phyloP scores from a whole-genome alignment of 2,888 invertebrate species.

The Nomada flava region DNA sequence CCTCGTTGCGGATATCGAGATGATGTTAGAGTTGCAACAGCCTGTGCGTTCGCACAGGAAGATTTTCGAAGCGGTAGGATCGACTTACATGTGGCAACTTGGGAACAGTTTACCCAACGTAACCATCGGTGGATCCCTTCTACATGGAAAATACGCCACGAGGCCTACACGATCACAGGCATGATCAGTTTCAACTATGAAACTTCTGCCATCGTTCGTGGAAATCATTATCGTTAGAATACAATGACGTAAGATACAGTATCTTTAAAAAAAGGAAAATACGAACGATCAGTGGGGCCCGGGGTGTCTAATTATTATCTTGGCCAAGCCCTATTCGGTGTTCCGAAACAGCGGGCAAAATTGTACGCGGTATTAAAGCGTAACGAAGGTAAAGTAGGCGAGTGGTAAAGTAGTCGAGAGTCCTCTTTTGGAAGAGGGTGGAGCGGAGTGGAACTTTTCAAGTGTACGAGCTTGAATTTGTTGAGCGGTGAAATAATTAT shows the following conservation, averaged over 20 bases:
- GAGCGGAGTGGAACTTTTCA: constrained; percentile 16
- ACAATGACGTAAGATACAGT: background rate
- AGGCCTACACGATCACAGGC: background rate
- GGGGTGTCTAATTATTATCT: constrained; percentile 20
- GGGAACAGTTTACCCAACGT: constrained; percentile 72
- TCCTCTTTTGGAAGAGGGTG: constrained; percentile 2
- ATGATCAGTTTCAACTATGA: constrained; percentile 9
- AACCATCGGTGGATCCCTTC: constrained; percentile 54
- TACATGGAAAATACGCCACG: constrained; percentile 25
- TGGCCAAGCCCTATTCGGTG: constrained; percentile 26
- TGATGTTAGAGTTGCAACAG: constrained; percentile 72
- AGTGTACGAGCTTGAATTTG: constrained; percentile 14
- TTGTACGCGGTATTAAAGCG: constrained; percentile 33
- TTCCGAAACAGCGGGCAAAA: constrained; percentile 13
- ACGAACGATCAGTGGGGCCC: background rate
- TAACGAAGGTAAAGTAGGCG: constrained; percentile 21
- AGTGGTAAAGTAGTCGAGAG: background rate
- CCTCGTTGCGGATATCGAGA: constrained; percentile 74
- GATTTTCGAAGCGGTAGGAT: constrained; percentile 67
- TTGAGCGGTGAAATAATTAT: constrained; percentile 10
- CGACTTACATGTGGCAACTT: constrained; percentile 76
- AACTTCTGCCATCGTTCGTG: constrained; percentile 11
- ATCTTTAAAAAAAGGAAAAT: background rate
- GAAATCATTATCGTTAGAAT: constrained; percentile 7
- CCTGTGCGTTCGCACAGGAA: constrained; percentile 52